These are phyloP conservation scores for Patella ulyssiponensis DNA, from an alignment of 2,888 invertebrate genomes.

Conservation along the genomic window DNA sequence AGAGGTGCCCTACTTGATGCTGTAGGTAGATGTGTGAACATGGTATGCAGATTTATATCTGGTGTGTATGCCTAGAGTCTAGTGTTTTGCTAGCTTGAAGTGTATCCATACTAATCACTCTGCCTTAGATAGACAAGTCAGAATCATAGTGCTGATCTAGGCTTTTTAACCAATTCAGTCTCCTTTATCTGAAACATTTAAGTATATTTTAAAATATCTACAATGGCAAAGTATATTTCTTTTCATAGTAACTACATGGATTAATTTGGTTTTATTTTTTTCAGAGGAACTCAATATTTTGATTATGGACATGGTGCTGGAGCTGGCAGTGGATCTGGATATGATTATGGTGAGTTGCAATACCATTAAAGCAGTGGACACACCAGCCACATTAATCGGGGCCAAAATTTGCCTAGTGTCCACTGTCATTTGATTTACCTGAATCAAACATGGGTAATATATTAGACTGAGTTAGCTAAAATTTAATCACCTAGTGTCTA, in stretches of 20 bases:
- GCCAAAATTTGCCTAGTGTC: not conserved
- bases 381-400: not conserved
- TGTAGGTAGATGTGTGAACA: not conserved
- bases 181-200: constrained; percentile 36
- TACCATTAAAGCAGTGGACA: not conserved
- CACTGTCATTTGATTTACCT: no score
- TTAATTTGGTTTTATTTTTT: constrained; percentile 21
- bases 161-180: constrained; percentile 40
- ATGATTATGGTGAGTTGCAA: constrained; percentile 18
- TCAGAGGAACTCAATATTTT: constrained; percentile 61
- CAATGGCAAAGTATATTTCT: constrained; percentile 6
- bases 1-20: not conserved
- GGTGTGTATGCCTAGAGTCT: not conserved
- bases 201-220: constrained; percentile 21
- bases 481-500: no score
- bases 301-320: constrained; percentile 58
- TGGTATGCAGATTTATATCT: not conserved
- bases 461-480: no score
- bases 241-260: not conserved
- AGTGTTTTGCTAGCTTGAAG: constrained; percentile 35
- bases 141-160: constrained; percentile 50
- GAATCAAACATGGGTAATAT: no score
- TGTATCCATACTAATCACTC: constrained; percentile 24
- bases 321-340: constrained; percentile 35
- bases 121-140: constrained; percentile 37